Evolutionary conservation across 2,888 invertebrate species (phyloP), one percentile per base, ranked within the genome.

Genomic region (Sepioteuthis lessoniana): DNA sequence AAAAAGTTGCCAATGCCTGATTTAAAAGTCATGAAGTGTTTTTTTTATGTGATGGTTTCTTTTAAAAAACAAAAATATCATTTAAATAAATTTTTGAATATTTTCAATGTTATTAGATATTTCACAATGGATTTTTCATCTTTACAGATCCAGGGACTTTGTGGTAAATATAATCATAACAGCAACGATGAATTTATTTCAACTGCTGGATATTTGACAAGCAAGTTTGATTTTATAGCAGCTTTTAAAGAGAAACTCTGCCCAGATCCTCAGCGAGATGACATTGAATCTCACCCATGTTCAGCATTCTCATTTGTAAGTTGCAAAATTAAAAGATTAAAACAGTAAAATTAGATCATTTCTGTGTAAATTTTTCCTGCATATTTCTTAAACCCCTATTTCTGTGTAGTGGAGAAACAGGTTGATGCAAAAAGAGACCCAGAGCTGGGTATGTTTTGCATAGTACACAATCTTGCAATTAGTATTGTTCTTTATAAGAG

Each of bases 181-280:
- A 92, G 19, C 92, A 92, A 92, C 13, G 92, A 92, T 92, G 92
- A 92, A 16, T 92, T 92, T 46, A n/a, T 47, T 92, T 42, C 42
- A 92, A n/a, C 92, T 92, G 42, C 92, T 46, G 47, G 92, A 19
- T 47, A 47, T 42, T 35, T 92, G 31, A 38, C 47, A n/a, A 31
- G 38, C 47, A 92, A 92, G 31, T 28, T 47, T 46, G n/a, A 46
- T 47, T 92, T 92, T 92, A 47, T 92, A 7, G 31, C 92, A 28
- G 92, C 92, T 47, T 92, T 47, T 92, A 92, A 92, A 92, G 92
- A 92, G 47, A 47, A 92, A 47, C 92, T 92, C 47, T 92, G 92
- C 21, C 31, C 92, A n/a, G 92, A 92, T n/a, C 47, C 92, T 37
- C 92, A 92, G 19, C 42, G 92, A 19, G 38, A 46, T n/a, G 92